Percentiles rank a stretch among this genome's conserved stretches.
These are phyloP conservation scores for Torymus auratus DNA, from an alignment of 2,888 invertebrate species.

Conservation along the genomic window DNA sequence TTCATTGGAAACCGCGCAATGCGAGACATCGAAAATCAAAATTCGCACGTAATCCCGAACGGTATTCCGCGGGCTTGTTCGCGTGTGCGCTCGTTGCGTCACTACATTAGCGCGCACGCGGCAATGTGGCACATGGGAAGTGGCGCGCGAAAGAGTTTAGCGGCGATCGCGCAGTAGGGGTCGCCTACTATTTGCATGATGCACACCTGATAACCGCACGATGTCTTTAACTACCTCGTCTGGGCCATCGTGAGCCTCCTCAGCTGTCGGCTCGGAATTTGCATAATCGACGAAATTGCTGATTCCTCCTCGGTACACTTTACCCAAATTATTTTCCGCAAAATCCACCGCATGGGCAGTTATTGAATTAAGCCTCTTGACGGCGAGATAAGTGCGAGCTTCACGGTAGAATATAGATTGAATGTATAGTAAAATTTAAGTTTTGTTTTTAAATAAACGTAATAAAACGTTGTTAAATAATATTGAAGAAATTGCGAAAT, in stretches of 20 bases:
- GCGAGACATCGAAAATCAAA: no score
- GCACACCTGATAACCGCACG: slow-evolving; percentile 10
- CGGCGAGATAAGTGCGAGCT: no score
- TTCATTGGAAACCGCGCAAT: no score
- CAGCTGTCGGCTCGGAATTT: slow-evolving; percentile 8
- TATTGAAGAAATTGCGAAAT: no score
- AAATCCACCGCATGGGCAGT: neutral
- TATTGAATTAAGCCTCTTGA: neutral
- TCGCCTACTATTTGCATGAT: slow-evolving; percentile 42
- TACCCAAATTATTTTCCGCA: neutral
- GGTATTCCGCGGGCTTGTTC: no score
- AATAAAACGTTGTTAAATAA: no score
- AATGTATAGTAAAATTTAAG: no score
- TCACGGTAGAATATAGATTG: no score
- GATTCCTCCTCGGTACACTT: slow-evolving; percentile 16
- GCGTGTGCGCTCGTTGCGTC: neutral
- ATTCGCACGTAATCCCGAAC: no score
- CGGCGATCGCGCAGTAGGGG: slow-evolving; percentile 25
- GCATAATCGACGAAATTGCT: slow-evolving; percentile 33
- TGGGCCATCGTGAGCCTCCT: slow-evolving; percentile 3
- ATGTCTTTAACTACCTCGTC: slow-evolving; percentile 9
- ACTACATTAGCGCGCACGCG: neutral
- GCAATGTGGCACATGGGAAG: slow-evolving; percentile 51
- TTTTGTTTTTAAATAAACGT: no score
- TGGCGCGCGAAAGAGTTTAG: slow-evolving; percentile 35